These are phyloP conservation scores for Molorchus minor DNA, from an alignment of 2,888 invertebrate genomes.

Conservation along the genomic window DNA sequence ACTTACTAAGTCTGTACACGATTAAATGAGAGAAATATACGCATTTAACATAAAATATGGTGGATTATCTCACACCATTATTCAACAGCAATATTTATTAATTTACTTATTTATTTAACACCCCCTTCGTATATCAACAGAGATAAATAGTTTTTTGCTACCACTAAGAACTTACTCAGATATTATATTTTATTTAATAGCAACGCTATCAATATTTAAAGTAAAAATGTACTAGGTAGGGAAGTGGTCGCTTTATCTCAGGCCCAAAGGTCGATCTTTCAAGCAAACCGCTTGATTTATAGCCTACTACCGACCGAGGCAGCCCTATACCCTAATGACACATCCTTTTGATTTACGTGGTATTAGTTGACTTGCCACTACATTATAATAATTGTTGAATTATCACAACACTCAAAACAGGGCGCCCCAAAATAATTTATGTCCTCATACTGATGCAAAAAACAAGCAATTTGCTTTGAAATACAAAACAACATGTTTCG, in stretches of 20 bases:
- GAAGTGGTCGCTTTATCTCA: constrained; percentile 52
- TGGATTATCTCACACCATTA: too few relatives aligned
- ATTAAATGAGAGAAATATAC: too few relatives aligned
- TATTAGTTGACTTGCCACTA: constrained; percentile 46
- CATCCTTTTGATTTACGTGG: constrained; percentile 46
- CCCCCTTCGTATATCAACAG: too few relatives aligned
- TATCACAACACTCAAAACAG: constrained; percentile 36
- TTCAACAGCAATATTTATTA: too few relatives aligned
- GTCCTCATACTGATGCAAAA: background rate
- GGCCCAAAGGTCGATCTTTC: constrained; percentile 52
- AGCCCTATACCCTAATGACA: constrained; percentile 50
- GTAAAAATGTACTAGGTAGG: constrained; percentile 38
- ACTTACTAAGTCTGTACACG: too few relatives aligned
- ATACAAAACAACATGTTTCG: background rate
- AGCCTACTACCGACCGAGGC: constrained; percentile 39
- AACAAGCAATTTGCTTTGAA: background rate
- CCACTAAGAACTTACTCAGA: background rate
- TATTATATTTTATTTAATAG: constrained; percentile 33
- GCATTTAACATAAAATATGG: too few relatives aligned
- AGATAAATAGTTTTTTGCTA: background rate
- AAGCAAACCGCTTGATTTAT: constrained; percentile 56
- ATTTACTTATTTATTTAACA: too few relatives aligned
- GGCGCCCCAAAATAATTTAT: constrained; percentile 29
- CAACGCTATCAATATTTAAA: constrained; percentile 49
- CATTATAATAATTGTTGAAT: constrained; percentile 39